phyloP scores from a whole-genome alignment of 2,797 vertebrate species.

The Discoglossus pictus region DNA sequence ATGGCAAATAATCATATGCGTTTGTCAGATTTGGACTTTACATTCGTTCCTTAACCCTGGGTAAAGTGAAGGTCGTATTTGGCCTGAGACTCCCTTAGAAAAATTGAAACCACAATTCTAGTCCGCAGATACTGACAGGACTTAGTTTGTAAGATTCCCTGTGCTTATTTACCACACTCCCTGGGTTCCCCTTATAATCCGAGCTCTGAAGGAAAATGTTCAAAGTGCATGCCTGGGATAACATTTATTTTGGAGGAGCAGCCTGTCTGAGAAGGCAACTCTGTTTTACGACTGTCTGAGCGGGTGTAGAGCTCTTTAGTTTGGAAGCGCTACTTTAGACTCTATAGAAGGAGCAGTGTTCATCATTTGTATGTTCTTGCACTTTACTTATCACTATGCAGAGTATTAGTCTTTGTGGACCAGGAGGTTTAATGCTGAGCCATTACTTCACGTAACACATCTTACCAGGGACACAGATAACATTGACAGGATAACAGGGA shows the following conservation, averaged over 20 bases:
- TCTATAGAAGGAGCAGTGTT: slow-evolving; percentile 12
- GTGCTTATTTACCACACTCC: slow-evolving; percentile 34
- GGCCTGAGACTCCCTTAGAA: no score
- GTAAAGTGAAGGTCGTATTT: no score
- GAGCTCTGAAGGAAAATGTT: slow-evolving; percentile 34
- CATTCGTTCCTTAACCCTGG: no score
- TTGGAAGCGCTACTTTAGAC: slow-evolving; percentile 7
- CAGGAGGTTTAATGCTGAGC: neutral
- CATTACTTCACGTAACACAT: no score
- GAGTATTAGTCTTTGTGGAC: neutral
- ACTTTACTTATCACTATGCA: neutral
- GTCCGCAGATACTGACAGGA: neutral
- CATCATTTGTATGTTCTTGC: neutral
- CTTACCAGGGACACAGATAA: no score
- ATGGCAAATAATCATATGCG: no score
- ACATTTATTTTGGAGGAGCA: slow-evolving; percentile 49
- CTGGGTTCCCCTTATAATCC: slow-evolving; percentile 13
- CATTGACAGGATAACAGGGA: no score
- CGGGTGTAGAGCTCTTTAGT: slow-evolving; percentile 15
- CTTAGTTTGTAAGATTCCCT: slow-evolving; percentile 10
- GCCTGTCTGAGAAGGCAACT: slow-evolving; percentile 42
- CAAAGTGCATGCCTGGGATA: slow-evolving; percentile 49
- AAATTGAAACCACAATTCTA: neutral
- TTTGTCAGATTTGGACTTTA: no score
- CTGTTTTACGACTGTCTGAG: slow-evolving; percentile 47